These are phyloP conservation scores for Athalia circularis DNA, from an alignment of 2,888 invertebrate genomes.

Conservation along the genomic window DNA sequence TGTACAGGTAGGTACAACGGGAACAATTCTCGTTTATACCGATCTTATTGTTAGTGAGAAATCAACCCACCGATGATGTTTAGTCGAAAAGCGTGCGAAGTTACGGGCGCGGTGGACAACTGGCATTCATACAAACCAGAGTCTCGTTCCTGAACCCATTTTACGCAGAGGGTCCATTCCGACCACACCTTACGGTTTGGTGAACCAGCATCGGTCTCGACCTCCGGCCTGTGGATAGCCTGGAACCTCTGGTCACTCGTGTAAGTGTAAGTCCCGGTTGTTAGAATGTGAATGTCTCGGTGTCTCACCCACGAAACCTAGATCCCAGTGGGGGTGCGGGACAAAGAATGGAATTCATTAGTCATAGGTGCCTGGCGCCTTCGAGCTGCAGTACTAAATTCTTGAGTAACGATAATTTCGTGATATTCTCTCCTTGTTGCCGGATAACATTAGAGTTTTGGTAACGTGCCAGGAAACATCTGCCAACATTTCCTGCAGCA, in stretches of 20 bases:
- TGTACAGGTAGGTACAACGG: neutral
- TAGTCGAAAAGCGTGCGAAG: constrained; percentile 37
- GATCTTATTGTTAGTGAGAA: neutral
- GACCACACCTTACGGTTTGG: constrained; percentile 19
- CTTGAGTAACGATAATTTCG: constrained; percentile 62
- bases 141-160: constrained; percentile 91
- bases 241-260: constrained; percentile 91
- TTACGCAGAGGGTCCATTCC: constrained; percentile 91
- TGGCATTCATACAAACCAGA: constrained; percentile 92
- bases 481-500: constrained; percentile 57
- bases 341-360: constrained; percentile 32
- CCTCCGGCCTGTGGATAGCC: constrained; percentile 85
- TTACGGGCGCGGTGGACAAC: constrained; percentile 38
- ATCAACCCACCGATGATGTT: constrained; percentile 34
- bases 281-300: constrained; percentile 89
- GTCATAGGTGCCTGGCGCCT: constrained; percentile 52
- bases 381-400: constrained; percentile 57
- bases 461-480: constrained; percentile 66
- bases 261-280: constrained; percentile 89
- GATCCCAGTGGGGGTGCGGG: constrained; percentile 41
- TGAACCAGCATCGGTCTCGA: constrained; percentile 73
- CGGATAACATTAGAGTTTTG: constrained; percentile 68
- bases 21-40: neutral
- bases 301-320: constrained; percentile 83
- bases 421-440: constrained; percentile 58